Evolutionary conservation across 2,797 vertebrate species (phyloP), one percentile per base, ranked within the genome.

Genomic region (Acrossocheilus fasciatus): DNA sequence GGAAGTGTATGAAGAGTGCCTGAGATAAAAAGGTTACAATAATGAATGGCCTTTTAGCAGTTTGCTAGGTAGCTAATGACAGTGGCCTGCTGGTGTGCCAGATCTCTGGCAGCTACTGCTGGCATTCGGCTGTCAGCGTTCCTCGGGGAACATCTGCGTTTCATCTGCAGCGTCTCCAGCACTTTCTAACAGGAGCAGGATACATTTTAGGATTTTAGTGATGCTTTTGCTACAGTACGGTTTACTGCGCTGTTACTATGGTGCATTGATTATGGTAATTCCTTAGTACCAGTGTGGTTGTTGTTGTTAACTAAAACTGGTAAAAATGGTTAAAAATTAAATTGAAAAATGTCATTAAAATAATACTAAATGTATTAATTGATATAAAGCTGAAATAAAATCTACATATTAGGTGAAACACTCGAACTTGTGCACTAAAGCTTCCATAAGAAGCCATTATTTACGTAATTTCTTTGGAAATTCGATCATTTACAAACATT

Each of bases 61-160:
- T 90, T 87, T 89, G 86, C 84, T 86, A 88, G 92, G 90, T 68
- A 88, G 91, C 89, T 94, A 92, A 93, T 94, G 81, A 94, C 91
- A 59, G 82, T 74, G 91, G 86, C 54, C 2, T 87, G 90, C 84
- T 91, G 91, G 84, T 90, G 84, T 88, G 89, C 90, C 90, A 83
- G 86, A 90, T 88, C 85, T 87, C 84, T 92, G 89, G 91, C 92
- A 93, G 54, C 41, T 87, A 88, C 87, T 62, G 81, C 92, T 93
- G 92, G 86, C 90, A 90, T 93, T 91, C 91, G 88, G 91, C 90
- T 92, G 91, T 86, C 91, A 83, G 89, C 20, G 39, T n/a, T 87
- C 88, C 69, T 86, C 88, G 68, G 85, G 91, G 90, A 90, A 87
- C n/a, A 86, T 92, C 88, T 92, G 86, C 73, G 80, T 81, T 86